phyloP scores from a whole-genome alignment of 2,113 vertebrate genomes.

The Lycaon pictus region DNA sequence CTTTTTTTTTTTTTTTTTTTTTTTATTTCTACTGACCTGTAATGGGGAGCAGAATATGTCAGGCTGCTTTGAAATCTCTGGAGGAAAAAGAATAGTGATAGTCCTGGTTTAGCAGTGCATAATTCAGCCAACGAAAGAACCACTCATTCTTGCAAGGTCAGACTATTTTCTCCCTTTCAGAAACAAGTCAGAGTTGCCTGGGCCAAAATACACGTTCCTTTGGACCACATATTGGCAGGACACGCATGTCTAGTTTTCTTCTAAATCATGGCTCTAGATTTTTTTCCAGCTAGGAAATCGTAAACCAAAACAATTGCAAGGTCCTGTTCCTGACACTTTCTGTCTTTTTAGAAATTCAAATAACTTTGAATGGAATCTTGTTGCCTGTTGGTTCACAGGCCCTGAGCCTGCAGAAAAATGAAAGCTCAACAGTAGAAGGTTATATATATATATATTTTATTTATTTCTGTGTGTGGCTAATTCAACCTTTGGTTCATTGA shows the following conservation, averaged over 20 bases:
- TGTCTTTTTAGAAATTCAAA: slow-evolving; percentile 39
- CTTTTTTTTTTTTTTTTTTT: no score
- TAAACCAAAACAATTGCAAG: slow-evolving; percentile 29
- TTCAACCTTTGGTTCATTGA: slow-evolving; percentile 31
- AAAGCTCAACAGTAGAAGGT: not conserved
- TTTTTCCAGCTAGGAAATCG: slow-evolving; percentile 40
- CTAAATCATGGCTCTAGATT: slow-evolving; percentile 15
- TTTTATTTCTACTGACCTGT: not conserved
- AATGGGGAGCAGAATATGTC: not conserved
- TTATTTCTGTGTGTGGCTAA: not conserved
- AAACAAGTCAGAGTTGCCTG: slow-evolving; percentile 36
- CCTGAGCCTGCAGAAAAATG: not conserved
- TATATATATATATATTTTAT: not conserved
- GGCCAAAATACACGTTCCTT: slow-evolving; percentile 21
- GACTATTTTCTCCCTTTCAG: slow-evolving; percentile 53
- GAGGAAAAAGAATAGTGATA: not conserved
- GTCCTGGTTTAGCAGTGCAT: slow-evolving; percentile 40
- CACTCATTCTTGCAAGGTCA: slow-evolving; percentile 39
- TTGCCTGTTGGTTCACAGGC: not conserved
- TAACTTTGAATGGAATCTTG: slow-evolving; percentile 6
- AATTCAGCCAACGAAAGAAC: not conserved
- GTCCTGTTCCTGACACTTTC: slow-evolving; percentile 15
- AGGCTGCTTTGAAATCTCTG: slow-evolving; percentile 1
- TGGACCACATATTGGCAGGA: not conserved
- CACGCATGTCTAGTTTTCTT: slow-evolving; percentile 31